These are phyloP conservation scores for Catostomus latipinnis DNA, from an alignment of 2,797 vertebrate species.

Conservation along the genomic window DNA sequence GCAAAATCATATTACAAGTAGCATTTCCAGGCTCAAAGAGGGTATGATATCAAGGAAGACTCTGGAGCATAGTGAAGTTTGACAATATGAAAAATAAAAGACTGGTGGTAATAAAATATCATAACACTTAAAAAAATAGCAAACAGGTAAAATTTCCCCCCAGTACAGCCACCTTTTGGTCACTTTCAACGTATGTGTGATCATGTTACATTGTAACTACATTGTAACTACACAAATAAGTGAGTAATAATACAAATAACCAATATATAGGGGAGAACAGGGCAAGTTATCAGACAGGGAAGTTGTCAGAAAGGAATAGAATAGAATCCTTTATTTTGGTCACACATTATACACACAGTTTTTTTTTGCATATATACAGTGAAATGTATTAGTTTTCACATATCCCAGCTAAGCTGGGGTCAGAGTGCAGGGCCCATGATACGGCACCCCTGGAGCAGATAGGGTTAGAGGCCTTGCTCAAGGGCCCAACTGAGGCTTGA, in stretches of 20 bases:
- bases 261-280: too few relatives aligned
- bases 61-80: conserved; percentile 2
- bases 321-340: too few relatives aligned
- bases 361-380: too few relatives aligned
- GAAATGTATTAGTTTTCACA: too few relatives aligned
- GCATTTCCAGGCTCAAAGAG: conserved; percentile 41
- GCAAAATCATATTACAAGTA: conserved; percentile 55
- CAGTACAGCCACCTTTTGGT: background rate
- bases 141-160: background rate
- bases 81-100: conserved; percentile 13
- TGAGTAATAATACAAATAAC: background rate
- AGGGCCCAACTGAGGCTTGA: too few relatives aligned
- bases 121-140: background rate
- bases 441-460: too few relatives aligned
- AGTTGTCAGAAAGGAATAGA: too few relatives aligned
- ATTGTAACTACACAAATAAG: background rate
- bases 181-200: background rate
- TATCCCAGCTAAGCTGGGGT: too few relatives aligned
- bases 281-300: too few relatives aligned
- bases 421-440: too few relatives aligned
- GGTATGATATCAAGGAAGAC: conserved; percentile 31
- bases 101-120: background rate
- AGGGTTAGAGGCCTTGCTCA: too few relatives aligned
- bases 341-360: too few relatives aligned
- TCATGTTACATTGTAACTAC: background rate